Evolutionary conservation across 2,113 vertebrate species (phyloP).

Genomic region (Amia ocellicauda): DNA sequence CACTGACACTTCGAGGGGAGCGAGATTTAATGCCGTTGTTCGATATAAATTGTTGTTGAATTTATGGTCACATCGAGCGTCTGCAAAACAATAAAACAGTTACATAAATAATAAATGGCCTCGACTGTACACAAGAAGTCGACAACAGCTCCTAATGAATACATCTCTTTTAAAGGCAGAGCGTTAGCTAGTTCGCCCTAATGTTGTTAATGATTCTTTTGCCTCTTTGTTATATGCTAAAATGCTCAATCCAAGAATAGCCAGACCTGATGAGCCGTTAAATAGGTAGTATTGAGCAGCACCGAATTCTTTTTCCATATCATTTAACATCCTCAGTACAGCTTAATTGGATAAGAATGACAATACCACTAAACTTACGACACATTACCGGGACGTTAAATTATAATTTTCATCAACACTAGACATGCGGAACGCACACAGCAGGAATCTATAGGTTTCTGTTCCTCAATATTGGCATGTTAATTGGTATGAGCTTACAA

Average conservation of each 20-base stretch:
- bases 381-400: conserved; percentile 25
- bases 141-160: neutral
- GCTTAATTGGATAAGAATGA: conserved; percentile 51
- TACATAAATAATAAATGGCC: conserved; percentile 4
- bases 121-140: neutral
- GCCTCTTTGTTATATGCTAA: conserved; percentile 38
- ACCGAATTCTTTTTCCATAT: conserved; percentile 55
- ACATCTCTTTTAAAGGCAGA: neutral
- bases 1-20: too few species aligned
- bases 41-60: neutral
- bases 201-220: conserved; percentile 15
- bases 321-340: conserved; percentile 55
- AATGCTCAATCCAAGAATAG: conserved; percentile 51
- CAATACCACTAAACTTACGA: conserved; percentile 33
- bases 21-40: too few species aligned
- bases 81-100: neutral
- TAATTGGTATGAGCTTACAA: neutral
- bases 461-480: neutral
- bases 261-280: conserved; percentile 59
- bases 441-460: neutral
- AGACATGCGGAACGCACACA: conserved; percentile 31
- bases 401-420: conserved; percentile 36
- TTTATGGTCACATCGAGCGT: neutral
- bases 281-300: conserved; percentile 58
- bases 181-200: conserved; percentile 1